A percentile compares a stretch with the other conserved stretches of the same genome.
Conservation (phyloP, 2,113 vertebrate genomes). For the Amphiprion ocellaris region DNA sequence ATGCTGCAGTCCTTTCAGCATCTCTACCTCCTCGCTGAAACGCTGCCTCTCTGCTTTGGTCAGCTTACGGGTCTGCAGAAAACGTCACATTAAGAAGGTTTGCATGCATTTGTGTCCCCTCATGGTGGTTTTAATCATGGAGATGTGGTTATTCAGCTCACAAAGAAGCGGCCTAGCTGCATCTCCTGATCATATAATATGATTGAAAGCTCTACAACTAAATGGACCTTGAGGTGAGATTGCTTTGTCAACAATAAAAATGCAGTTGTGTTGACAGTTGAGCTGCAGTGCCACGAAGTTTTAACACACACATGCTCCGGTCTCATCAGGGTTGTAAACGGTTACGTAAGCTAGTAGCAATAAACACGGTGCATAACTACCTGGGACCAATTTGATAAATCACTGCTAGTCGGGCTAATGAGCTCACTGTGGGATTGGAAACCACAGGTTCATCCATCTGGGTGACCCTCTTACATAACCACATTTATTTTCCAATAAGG, state of each 20-base stretch:
- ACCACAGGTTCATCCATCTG: conserved; percentile 66
- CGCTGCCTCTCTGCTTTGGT: conserved; percentile 94
- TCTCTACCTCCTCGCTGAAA: conserved; percentile 98
- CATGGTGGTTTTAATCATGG: too few species aligned
- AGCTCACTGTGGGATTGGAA: conserved; percentile 57
- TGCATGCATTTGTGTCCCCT: not conserved
- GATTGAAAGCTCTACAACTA: conserved; percentile 12
- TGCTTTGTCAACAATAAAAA: conserved; percentile 26
- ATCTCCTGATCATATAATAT: not conserved
- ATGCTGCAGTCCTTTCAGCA: conserved; percentile 98
- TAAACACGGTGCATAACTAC: conserved; percentile 23
- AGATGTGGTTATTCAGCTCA: too few species aligned
- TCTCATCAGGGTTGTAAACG: not conserved
- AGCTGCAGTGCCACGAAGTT: not conserved
- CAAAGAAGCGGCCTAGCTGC: not conserved
- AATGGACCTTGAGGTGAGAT: conserved; percentile 28
- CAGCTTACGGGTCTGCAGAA: conserved; percentile 91
- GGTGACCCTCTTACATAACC: conserved; percentile 70
- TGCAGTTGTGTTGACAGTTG: conserved; percentile 10
- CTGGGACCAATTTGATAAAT: conserved; percentile 59
- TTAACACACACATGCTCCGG: not conserved
- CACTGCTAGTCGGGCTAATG: conserved; percentile 59
- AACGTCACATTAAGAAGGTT: not conserved
- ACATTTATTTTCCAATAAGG: conserved; percentile 53
- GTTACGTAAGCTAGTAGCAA: conserved; percentile 46